Evolutionary conservation across 1,140 invertebrate genomes (phyloP), one percentile per base, ranked within the genome.

Genomic region (Drosophila prosaltans): DNA sequence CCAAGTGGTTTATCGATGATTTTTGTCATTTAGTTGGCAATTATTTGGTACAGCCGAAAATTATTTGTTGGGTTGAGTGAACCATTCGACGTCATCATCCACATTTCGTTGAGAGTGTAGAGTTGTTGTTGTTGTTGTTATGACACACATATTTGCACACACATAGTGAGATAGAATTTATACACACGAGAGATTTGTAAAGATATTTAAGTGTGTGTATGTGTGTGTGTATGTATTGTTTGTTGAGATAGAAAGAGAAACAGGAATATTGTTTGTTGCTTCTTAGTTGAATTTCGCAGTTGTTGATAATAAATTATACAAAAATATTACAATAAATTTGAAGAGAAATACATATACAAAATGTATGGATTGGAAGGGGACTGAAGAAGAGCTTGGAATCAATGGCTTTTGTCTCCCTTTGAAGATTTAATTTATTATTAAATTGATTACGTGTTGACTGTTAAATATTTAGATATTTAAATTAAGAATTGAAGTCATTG

Each of bases 1-100:
- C 88, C 82, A 90, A 90, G 88, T 91, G 69, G 82, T 82, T 82
- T 91, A 80, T 76, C 88, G 88, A 90, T 91, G 88, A 88, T 86
- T 78, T 78, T 72, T 72, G 61, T 63, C 69, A 63, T 40, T 65
- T 41, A 41, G 8, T 11, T 21, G 45, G 11, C 16, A 16, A 16
- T 16, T 16, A 16, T 51, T 74, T 73, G 78, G 85, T 90, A 86
- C 85, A 90, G 82, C 81, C 80, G 72, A 69, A 86, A 80, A 81
- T 16, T 16, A 16, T 16, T 16, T 16, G 54, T 32, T 62, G n/a
- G 16, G 11, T 62, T 57, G 16, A 41, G 67, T 79, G 84, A 85
- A 72, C 85, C 81, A 80, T 90, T 90, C 86, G 86, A 90, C 85
- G 86, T 90, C 85, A 90, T 90, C 85, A 78, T 90, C 85, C 81